Evolutionary conservation across 2,797 vertebrate species (phyloP).

Genomic region (Phrynocephalus forsythii): DNA sequence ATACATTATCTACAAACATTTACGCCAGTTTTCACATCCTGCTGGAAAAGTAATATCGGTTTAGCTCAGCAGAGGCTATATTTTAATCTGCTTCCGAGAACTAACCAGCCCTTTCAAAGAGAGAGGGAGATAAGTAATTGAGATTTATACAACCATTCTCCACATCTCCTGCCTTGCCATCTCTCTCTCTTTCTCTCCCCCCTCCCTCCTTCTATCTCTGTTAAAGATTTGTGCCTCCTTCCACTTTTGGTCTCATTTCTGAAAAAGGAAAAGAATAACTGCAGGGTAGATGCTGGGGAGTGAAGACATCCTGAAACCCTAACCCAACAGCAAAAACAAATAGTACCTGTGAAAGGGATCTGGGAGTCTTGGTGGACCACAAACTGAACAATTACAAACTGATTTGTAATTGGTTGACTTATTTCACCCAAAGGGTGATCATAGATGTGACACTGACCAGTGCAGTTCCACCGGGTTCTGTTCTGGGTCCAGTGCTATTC

Average conservation of each 20-base stretch:
- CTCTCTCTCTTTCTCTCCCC: neutral
- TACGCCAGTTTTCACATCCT: neutral
- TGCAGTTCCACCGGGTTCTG: no score
- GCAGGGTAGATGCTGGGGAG: accelerated
- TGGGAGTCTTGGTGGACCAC: no score
- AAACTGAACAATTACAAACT: no score
- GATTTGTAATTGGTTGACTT: no score
- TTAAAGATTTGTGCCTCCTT: neutral
- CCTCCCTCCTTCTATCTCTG: neutral
- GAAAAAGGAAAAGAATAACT: neutral
- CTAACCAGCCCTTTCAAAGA: neutral
- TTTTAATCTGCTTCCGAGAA: slow-evolving; percentile 22
- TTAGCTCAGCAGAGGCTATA: neutral
- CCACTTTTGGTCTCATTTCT: neutral
- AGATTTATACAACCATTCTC: neutral
- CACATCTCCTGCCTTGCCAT: neutral
- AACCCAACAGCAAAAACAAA: no score
- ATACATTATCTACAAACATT: neutral
- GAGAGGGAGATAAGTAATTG: neutral
- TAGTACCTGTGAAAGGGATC: no score
- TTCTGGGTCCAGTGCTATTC: no score
- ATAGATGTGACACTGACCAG: no score
- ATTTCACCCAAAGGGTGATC: no score
- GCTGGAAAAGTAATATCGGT: neutral
- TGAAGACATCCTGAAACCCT: no score